Percentiles rank a stretch among this genome's conserved stretches.
Conservation (phyloP, 2,888 invertebrate species). For the Trissolcus japonicus region DNA sequence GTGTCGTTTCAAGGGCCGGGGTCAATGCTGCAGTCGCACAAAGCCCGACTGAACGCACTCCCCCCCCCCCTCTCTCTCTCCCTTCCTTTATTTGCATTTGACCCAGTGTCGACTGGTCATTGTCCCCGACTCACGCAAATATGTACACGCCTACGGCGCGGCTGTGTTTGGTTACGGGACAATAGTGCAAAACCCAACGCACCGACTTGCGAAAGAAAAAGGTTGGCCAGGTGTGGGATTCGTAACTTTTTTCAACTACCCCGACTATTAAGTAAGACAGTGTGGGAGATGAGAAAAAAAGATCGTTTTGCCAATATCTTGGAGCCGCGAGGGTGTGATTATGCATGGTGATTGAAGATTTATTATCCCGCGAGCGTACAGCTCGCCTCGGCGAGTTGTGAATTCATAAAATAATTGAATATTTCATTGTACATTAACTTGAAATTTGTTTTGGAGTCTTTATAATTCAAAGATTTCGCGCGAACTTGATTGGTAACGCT, state of each 20-base stretch:
- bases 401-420: too few species aligned
- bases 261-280: not conserved
- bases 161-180: conserved; percentile 45
- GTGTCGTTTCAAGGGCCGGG: conserved; percentile 41
- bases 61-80: conserved; percentile 13
- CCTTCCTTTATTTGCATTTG: conserved; percentile 63
- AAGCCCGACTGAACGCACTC: conserved; percentile 15
- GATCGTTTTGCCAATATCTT: not conserved
- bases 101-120: conserved; percentile 64
- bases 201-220: conserved; percentile 30
- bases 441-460: too few species aligned
- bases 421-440: too few species aligned
- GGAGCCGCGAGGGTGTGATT: not conserved
- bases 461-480: too few species aligned
- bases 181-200: conserved; percentile 41
- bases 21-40: conserved; percentile 42
- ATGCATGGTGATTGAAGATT: not conserved
- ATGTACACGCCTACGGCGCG: conserved; percentile 43
- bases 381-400: too few species aligned
- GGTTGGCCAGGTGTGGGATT: conserved; percentile 32
- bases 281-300: too few species aligned
- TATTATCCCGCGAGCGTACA: not conserved
- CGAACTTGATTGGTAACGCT: too few species aligned
- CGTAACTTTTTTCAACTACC: conserved; percentile 15
- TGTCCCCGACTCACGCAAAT: conserved; percentile 53